Conservation (phyloP, 2,113 vertebrate species). For the Lynx canadensis region DNA sequence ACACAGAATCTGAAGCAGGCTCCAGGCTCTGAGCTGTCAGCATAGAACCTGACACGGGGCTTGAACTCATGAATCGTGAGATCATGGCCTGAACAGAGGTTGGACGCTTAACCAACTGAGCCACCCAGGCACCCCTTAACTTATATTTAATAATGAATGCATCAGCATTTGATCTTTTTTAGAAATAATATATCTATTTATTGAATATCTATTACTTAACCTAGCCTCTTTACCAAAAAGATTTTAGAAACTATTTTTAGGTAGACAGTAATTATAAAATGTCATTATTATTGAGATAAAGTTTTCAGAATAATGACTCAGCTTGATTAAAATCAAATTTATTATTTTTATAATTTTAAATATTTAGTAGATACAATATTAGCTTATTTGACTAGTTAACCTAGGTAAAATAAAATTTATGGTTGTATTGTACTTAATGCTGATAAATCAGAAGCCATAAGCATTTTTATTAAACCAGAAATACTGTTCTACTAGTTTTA, state of each 20-base stretch:
- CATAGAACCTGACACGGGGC: no score
- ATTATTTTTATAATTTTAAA: slow-evolving; percentile 21
- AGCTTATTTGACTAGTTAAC: not conserved
- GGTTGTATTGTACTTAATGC: not conserved
- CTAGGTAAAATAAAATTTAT: not conserved
- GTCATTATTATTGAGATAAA: not conserved
- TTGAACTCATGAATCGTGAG: no score
- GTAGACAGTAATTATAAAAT: not conserved
- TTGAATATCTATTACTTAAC: not conserved
- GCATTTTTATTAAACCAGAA: not conserved
- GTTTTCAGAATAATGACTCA: slow-evolving; percentile 16
- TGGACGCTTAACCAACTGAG: no score
- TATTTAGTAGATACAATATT: not conserved
- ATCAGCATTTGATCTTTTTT: not conserved
- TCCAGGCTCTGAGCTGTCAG: no score
- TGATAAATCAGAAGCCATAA: not conserved
- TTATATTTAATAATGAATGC: not conserved
- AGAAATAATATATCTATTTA: not conserved
- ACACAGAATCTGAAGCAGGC: no score
- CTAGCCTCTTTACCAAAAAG: not conserved
- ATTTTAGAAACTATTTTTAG: not conserved
- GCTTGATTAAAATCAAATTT: not conserved
- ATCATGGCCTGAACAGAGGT: no score
- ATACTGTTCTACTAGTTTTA: not conserved
- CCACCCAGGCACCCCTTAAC: no score